phyloP scores from a whole-genome alignment of 2,888 invertebrate species.

The Amorpha juglandis region DNA sequence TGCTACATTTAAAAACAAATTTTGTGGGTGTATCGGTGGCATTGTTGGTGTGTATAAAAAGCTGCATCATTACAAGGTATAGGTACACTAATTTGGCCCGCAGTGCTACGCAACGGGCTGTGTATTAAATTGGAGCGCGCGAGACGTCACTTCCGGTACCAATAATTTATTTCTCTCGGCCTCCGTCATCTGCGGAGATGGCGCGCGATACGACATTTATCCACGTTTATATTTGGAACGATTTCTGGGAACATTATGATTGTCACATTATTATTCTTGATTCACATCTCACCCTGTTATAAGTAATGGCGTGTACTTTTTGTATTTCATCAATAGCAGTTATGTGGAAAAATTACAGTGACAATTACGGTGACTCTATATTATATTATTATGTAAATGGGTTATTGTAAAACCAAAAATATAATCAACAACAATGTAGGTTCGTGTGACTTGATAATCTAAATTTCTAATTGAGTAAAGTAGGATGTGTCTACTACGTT shows the following conservation, averaged over 20 bases:
- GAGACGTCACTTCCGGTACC: slow-evolving; percentile 82
- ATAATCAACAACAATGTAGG: too few species aligned
- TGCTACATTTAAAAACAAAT: slow-evolving; percentile 52
- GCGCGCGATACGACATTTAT: slow-evolving; percentile 77
- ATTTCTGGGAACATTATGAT: slow-evolving; percentile 73
- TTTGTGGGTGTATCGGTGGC: slow-evolving; percentile 42
- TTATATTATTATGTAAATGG: too few species aligned
- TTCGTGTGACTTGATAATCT: too few species aligned
- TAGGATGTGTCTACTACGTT: neutral
- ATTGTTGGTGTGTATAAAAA: slow-evolving; percentile 20
- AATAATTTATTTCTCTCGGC: slow-evolving; percentile 80
- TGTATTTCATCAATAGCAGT: neutral
- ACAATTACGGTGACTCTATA: too few species aligned
- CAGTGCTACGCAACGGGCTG: slow-evolving; percentile 55
- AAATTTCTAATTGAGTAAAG: neutral
- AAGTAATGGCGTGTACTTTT: slow-evolving; percentile 27
- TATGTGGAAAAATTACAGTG: neutral
- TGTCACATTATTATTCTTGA: slow-evolving; percentile 62
- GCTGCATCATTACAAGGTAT: slow-evolving; percentile 23
- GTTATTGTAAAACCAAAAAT: too few species aligned
- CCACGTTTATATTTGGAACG: slow-evolving; percentile 75
- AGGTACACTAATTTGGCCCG: slow-evolving; percentile 23
- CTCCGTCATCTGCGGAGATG: slow-evolving; percentile 77
- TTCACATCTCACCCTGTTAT: slow-evolving; percentile 43
- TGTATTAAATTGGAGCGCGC: slow-evolving; percentile 78